These are phyloP conservation scores for Sebastes minor DNA, from an alignment of 2,797 vertebrate genomes.

Conservation along the genomic window DNA sequence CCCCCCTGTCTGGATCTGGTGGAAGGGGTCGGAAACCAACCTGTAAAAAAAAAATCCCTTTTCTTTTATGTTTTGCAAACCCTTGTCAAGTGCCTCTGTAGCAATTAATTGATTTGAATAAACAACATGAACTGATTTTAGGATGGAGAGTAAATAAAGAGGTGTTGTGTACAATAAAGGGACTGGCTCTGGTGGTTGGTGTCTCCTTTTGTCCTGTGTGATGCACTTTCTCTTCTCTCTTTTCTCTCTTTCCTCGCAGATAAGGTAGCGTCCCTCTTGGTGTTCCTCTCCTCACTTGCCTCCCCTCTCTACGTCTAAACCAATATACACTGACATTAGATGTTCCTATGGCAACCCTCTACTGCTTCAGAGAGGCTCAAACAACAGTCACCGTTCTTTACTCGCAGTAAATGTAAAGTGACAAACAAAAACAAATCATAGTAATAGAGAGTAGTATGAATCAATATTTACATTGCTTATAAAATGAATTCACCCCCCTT, in stretches of 20 bases:
- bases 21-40: slow-evolving; percentile 49
- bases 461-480: not conserved
- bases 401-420: not conserved
- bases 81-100: slow-evolving; percentile 86
- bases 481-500: not conserved
- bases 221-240: slow-evolving; percentile 22
- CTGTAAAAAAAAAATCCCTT: slow-evolving; percentile 26
- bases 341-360: slow-evolving; percentile 41
- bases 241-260: slow-evolving; percentile 7
- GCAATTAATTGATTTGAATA: slow-evolving; percentile 78
- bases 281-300: slow-evolving; percentile 18
- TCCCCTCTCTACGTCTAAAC: slow-evolving; percentile 8
- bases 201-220: slow-evolving; percentile 78
- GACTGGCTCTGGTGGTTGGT: slow-evolving; percentile 84
- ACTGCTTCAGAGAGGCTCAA: not conserved
- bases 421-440: not conserved
- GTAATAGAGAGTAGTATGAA: not conserved
- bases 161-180: slow-evolving; percentile 85
- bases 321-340: not conserved
- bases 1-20: slow-evolving; percentile 44
- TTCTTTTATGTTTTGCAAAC: slow-evolving; percentile 63
- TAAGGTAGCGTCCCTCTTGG: not conserved
- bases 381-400: not conserved
- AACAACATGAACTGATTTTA: slow-evolving; percentile 69
- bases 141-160: slow-evolving; percentile 78